Evolutionary conservation across 1,140 invertebrate species (phyloP).

Genomic region (Phymorhynchus buccinoides): DNA sequence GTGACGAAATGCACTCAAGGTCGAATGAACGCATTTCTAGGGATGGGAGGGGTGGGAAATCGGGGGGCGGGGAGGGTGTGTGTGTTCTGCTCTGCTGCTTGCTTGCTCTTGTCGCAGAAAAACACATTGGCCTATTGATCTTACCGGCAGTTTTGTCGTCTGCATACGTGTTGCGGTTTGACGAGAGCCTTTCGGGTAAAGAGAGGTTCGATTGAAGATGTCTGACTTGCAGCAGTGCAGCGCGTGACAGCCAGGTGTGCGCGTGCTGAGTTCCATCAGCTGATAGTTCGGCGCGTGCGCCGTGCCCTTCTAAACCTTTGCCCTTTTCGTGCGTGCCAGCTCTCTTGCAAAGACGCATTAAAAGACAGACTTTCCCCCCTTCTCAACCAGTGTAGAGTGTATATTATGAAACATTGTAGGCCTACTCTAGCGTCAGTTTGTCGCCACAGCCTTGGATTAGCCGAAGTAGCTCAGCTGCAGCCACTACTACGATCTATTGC

Average conservation of each 20-base stretch:
- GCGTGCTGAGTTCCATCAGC: conserved; percentile 14
- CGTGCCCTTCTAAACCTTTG: conserved; percentile 5
- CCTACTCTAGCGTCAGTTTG: no score
- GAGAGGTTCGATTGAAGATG: not conserved
- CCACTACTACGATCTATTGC: no score
- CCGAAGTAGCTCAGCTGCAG: no score
- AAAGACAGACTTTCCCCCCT: not conserved
- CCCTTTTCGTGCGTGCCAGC: not conserved
- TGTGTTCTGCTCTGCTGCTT: not conserved
- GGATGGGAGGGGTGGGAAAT: not conserved
- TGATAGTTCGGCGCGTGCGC: conserved; percentile 25
- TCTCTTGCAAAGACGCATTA: not conserved
- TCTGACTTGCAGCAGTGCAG: not conserved
- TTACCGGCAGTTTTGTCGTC: not conserved
- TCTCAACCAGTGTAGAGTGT: not conserved
- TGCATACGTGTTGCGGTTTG: not conserved
- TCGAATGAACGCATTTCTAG: not conserved
- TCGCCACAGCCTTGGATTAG: no score
- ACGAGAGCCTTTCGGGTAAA: not conserved
- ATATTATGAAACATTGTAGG: no score
- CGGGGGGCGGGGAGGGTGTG: not conserved
- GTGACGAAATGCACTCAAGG: conserved; percentile 10
- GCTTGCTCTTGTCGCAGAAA: not conserved
- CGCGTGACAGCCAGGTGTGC: conserved; percentile 19
- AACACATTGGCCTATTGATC: not conserved